These are phyloP conservation scores for Sebastes vulpes DNA, from an alignment of 2,797 vertebrate species.

Conservation along the genomic window DNA sequence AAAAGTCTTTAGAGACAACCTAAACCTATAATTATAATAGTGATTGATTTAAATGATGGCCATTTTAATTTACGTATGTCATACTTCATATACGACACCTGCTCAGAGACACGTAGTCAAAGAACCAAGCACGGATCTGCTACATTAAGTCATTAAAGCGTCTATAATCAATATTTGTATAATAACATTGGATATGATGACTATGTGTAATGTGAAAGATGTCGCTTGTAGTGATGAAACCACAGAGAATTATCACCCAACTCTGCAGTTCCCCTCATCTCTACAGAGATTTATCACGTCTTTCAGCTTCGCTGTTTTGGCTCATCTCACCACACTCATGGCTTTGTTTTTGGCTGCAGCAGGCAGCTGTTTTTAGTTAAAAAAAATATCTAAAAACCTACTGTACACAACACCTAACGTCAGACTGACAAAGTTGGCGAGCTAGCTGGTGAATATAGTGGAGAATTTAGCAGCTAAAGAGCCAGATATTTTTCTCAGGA, in stretches of 20 bases:
- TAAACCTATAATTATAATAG: neutral
- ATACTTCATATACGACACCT: neutral
- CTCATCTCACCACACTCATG: neutral
- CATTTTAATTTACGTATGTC: neutral
- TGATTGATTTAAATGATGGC: neutral
- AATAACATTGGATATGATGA: neutral
- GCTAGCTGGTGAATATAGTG: neutral
- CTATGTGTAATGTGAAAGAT: neutral
- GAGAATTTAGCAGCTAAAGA: neutral
- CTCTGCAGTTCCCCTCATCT: neutral
- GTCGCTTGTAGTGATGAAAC: neutral
- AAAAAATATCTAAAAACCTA: neutral
- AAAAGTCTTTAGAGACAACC: neutral
- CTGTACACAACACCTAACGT: neutral
- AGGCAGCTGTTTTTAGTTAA: neutral
- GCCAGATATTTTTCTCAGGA: neutral
- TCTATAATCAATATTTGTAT: neutral
- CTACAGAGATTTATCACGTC: neutral
- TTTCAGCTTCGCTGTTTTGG: neutral
- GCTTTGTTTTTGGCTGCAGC: neutral
- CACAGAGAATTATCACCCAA: neutral
- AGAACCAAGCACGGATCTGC: neutral
- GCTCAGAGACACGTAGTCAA: neutral
- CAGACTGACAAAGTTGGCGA: neutral
- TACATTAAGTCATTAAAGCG: neutral